Percentiles rank a stretch among this genome's conserved stretches.
These are phyloP conservation scores for Todiramphus chloris DNA, from an alignment of 2,113 vertebrate genomes.

Conservation along the genomic window DNA sequence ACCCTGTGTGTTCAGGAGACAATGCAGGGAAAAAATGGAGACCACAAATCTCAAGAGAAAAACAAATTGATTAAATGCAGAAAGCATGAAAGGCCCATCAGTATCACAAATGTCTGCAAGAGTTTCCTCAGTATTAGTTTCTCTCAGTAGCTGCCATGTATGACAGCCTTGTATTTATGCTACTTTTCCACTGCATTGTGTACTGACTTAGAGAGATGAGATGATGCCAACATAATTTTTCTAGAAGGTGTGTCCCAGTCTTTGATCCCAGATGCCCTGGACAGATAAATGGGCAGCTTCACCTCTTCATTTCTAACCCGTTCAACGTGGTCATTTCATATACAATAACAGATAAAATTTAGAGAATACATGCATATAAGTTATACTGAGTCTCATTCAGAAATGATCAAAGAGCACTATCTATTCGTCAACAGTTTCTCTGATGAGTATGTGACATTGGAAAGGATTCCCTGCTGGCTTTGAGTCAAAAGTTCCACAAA, in stretches of 20 bases:
- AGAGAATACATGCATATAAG: background rate
- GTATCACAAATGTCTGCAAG: conserved; percentile 16
- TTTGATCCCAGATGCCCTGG: background rate
- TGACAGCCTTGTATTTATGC: background rate
- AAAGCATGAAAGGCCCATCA: background rate
- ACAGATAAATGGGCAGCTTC: background rate
- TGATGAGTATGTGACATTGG: background rate
- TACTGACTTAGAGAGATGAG: background rate
- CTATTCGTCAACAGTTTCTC: background rate
- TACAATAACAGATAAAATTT: background rate
- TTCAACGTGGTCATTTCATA: background rate
- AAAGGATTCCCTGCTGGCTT: background rate
- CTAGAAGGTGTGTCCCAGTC: background rate
- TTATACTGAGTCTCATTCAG: background rate
- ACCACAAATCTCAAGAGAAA: conserved; percentile 37
- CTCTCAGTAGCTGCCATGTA: conserved; percentile 26
- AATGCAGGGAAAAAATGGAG: conserved; percentile 47
- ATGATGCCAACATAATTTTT: background rate
- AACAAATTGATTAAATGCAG: background rate
- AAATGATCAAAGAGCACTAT: background rate
- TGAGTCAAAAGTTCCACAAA: background rate
- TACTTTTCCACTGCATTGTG: background rate
- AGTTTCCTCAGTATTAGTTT: conserved; percentile 38
- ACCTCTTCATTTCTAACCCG: background rate
- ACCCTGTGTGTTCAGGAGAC: conserved; percentile 6